A percentile compares a stretch with the other conserved stretches of the same genome.
phyloP scores from a whole-genome alignment of 2,888 invertebrate genomes.

The Zaprionus lineosus region DNA sequence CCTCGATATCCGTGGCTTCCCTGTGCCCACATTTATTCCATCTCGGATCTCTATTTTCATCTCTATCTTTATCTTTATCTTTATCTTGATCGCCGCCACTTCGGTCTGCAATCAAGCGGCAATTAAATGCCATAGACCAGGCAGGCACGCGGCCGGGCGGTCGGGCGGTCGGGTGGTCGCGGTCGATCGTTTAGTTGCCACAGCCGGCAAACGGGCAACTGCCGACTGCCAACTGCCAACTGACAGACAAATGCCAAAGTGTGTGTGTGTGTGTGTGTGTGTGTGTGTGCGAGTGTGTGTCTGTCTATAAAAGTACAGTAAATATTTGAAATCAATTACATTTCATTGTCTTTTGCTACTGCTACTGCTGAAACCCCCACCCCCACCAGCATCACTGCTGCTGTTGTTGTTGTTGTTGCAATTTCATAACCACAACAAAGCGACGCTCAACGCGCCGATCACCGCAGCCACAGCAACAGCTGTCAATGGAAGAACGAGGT shows the following conservation, averaged over 20 bases:
- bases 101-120: slow-evolving; percentile 67
- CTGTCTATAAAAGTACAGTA: slow-evolving; percentile 45
- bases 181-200: neutral
- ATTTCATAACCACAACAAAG: slow-evolving; percentile 74
- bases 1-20: no score
- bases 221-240: slow-evolving; percentile 3
- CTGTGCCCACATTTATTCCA: no score
- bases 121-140: slow-evolving; percentile 49
- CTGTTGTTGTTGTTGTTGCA: slow-evolving; percentile 41
- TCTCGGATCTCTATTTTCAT: no score
- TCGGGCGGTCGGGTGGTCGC: neutral
- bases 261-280: no score
- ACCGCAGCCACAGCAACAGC: slow-evolving; percentile 12
- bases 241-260: slow-evolving; percentile 48
- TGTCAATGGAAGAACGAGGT: slow-evolving; percentile 25
- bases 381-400: slow-evolving; percentile 19
- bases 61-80: no score
- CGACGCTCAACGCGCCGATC: slow-evolving; percentile 14
- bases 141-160: slow-evolving; percentile 5
- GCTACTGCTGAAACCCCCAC: no score
- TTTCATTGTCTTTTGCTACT: slow-evolving; percentile 50
- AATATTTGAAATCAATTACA: slow-evolving; percentile 75
- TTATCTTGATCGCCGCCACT: slow-evolving; percentile 46
- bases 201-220: neutral
- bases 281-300: no score